Evolutionary conservation across 2,797 vertebrate species (phyloP).

Genomic region (Leuciscus waleckii): DNA sequence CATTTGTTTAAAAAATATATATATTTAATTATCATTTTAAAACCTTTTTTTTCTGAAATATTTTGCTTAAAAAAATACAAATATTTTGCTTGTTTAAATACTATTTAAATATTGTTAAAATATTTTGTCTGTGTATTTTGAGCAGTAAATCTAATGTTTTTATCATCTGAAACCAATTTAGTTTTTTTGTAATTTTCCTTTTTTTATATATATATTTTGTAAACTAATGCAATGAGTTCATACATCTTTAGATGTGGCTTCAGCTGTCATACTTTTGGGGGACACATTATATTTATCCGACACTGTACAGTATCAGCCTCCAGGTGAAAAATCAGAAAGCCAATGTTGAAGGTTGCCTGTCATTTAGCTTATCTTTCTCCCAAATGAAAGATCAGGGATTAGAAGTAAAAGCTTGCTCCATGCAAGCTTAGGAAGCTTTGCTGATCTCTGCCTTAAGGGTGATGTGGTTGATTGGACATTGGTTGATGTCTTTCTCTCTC

Average conservation of each 20-base stretch:
- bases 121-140: no score
- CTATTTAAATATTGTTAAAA: no score
- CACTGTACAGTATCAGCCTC: neutral
- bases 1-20: neutral
- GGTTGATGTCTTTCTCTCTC: neutral
- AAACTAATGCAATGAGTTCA: neutral
- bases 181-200: neutral
- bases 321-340: conserved; percentile 13
- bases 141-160: no score
- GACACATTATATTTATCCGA: neutral
- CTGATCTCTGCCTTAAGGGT: conserved; percentile 20
- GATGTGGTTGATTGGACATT: neutral
- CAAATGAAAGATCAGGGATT: conserved; percentile 11
- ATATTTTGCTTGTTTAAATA: neutral
- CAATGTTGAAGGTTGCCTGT: conserved; percentile 8
- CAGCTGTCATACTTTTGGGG: neutral
- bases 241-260: neutral
- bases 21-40: neutral
- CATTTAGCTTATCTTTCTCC: conserved; percentile 1
- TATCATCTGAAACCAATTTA: no score
- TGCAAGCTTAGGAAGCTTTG: conserved; percentile 1
- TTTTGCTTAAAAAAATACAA: neutral
- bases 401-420: conserved; percentile 1
- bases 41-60: neutral
- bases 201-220: neutral